Evolutionary conservation across 2,888 invertebrate species (phyloP).

Genomic region (Cyaniris semiargus): DNA sequence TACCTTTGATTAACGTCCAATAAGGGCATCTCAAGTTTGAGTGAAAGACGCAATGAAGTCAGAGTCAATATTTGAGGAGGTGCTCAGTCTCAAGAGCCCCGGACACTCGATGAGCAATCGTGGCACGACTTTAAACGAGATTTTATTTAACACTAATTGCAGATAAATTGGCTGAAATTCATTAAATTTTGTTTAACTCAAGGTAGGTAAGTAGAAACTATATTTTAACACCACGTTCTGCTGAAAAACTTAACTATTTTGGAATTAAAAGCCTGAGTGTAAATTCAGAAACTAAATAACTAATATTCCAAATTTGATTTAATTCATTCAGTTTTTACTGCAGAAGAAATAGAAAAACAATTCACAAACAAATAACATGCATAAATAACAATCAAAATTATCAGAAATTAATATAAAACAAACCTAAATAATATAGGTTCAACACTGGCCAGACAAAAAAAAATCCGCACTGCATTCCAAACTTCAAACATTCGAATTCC

Average conservation of each 20-base stretch:
- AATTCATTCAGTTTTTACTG: no score
- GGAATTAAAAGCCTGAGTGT: no score
- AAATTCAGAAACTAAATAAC: no score
- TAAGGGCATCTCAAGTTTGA: conserved; percentile 37
- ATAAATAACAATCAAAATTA: no score
- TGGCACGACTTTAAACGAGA: conserved; percentile 49
- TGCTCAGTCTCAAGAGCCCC: conserved; percentile 47
- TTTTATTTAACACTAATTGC: conserved; percentile 7
- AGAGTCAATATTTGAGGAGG: conserved; percentile 72
- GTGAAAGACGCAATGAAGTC: conserved; percentile 64
- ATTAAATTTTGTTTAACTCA: not conserved
- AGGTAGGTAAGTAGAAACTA: not conserved
- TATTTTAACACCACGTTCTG: not conserved
- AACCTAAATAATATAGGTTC: not conserved
- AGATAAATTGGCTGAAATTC: not conserved
- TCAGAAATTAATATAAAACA: not conserved
- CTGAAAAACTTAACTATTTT: no score
- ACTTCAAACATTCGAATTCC: conserved; percentile 17
- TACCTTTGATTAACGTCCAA: conserved; percentile 13
- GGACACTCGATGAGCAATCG: conserved; percentile 72
- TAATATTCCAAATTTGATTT: no score
- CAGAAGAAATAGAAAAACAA: no score
- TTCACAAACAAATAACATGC: no score
- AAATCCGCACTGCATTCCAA: not conserved
- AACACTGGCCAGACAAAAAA: not conserved